A percentile compares a stretch with the other conserved stretches of the same genome.
Evolutionary conservation across 2,888 invertebrate species (phyloP).

Genomic region (Ctenicera cuprea): DNA sequence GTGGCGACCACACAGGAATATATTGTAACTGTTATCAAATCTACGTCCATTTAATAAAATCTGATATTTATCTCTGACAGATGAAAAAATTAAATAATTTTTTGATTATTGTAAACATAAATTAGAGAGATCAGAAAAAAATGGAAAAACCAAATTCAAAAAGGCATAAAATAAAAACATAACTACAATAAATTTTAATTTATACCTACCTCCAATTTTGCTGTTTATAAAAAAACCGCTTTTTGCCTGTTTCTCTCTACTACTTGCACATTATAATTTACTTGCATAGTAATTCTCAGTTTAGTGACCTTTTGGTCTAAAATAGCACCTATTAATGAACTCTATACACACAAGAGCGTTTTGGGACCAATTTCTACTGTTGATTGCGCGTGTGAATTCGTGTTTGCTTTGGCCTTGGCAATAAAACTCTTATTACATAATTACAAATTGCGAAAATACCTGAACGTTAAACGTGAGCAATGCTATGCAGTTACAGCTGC

Average conservation of each 20-base stretch:
- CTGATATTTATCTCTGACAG: not conserved
- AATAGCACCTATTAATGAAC: conserved; percentile 12
- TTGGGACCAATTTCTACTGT: conserved; percentile 6
- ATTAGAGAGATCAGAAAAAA: too few relatives aligned
- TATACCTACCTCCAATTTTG: too few relatives aligned
- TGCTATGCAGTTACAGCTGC: conserved; percentile 13
- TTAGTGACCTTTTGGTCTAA: conserved; percentile 17
- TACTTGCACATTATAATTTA: too few relatives aligned
- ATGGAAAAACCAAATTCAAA: too few relatives aligned
- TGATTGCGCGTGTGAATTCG: conserved; percentile 2
- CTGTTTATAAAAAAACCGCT: not conserved
- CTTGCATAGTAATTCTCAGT: not conserved
- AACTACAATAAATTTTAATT: too few relatives aligned
- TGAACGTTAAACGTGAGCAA: conserved; percentile 19
- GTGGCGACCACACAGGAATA: conserved; percentile 20
- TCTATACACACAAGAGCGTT: not conserved
- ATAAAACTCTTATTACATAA: conserved; percentile 26
- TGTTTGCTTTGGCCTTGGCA: conserved; percentile 27
- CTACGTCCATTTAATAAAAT: conserved; percentile 1
- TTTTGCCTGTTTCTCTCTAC: too few relatives aligned
- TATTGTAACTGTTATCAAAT: conserved; percentile 22
- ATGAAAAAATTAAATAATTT: too few relatives aligned
- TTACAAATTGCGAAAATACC: conserved; percentile 24
- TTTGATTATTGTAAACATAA: too few relatives aligned
- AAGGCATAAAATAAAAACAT: too few relatives aligned